phyloP scores from a whole-genome alignment of 2,888 invertebrate genomes.

The Cephus nigrinus region DNA sequence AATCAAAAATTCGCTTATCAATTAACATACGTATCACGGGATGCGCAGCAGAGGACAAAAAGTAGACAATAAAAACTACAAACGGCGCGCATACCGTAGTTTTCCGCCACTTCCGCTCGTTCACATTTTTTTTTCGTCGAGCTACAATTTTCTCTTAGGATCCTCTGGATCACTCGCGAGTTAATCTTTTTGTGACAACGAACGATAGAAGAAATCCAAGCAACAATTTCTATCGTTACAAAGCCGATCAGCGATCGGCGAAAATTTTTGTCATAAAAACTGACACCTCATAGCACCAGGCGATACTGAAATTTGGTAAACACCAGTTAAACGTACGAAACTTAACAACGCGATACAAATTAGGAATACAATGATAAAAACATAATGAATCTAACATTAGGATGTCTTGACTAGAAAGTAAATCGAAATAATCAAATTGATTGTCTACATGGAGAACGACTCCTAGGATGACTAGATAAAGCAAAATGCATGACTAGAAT shows the following conservation, averaged over 20 bases:
- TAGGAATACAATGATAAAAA: conserved; percentile 22
- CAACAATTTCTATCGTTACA: neutral
- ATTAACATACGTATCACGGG: neutral
- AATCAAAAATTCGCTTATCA: conserved; percentile 17
- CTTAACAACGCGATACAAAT: conserved; percentile 41
- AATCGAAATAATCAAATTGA: neutral
- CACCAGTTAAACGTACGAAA: conserved; percentile 41
- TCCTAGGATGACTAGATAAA: neutral
- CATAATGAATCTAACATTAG: conserved; percentile 25
- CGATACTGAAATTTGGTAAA: conserved; percentile 23
- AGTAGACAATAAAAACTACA: neutral
- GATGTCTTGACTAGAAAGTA: conserved; percentile 37
- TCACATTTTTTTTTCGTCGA: neutral
- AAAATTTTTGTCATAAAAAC: neutral
- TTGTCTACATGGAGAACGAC: neutral
- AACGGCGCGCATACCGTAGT: neutral
- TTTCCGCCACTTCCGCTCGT: neutral
- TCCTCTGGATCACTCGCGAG: neutral
- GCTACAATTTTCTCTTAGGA: neutral
- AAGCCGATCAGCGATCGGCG: neutral
- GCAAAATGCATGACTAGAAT: neutral
- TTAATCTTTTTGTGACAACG: neutral
- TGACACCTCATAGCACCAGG: neutral
- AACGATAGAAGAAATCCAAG: neutral
- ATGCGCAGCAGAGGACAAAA: neutral